A percentile compares a stretch with the other conserved stretches of the same genome.
These are phyloP conservation scores for Thamnophis elegans DNA, from an alignment of 2,797 vertebrate species.

Conservation along the genomic window DNA sequence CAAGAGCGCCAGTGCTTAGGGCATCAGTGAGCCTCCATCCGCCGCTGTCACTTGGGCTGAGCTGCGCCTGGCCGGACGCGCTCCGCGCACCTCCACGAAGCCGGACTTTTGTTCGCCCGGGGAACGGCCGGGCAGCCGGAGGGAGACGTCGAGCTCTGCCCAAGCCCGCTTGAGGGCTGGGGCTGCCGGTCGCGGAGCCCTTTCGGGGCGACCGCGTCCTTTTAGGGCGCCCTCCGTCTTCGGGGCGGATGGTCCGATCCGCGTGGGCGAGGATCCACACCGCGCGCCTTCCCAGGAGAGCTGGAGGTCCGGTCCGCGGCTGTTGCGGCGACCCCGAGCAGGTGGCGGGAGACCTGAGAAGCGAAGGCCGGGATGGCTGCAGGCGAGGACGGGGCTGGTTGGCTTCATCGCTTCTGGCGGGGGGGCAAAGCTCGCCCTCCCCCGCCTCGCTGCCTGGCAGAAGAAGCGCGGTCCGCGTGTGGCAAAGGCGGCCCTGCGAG, in stretches of 20 bases:
- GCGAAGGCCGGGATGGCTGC: neutral
- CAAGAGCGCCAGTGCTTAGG: too few species aligned
- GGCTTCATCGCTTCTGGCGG: neutral
- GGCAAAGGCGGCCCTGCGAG: neutral
- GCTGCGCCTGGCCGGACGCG: neutral
- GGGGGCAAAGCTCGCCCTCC: neutral
- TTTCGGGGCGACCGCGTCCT: neutral
- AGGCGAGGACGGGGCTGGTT: too few species aligned
- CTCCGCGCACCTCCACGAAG: neutral
- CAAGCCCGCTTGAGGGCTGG: neutral
- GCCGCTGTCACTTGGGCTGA: neutral
- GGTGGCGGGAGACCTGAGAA: neutral
- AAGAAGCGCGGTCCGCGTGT: neutral
- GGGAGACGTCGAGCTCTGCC: neutral
- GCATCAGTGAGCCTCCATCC: too few species aligned
- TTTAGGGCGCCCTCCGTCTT: neutral
- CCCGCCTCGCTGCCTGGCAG: neutral
- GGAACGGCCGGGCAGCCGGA: neutral
- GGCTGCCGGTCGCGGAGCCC: neutral
- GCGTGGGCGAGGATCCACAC: neutral
- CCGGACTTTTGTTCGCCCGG: neutral
- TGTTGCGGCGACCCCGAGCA: neutral
- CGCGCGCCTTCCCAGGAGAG: neutral
- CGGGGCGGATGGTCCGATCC: neutral
- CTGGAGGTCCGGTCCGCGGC: neutral